Conservation (phyloP, 2,888 invertebrate species). For the Nezara viridula region DNA sequence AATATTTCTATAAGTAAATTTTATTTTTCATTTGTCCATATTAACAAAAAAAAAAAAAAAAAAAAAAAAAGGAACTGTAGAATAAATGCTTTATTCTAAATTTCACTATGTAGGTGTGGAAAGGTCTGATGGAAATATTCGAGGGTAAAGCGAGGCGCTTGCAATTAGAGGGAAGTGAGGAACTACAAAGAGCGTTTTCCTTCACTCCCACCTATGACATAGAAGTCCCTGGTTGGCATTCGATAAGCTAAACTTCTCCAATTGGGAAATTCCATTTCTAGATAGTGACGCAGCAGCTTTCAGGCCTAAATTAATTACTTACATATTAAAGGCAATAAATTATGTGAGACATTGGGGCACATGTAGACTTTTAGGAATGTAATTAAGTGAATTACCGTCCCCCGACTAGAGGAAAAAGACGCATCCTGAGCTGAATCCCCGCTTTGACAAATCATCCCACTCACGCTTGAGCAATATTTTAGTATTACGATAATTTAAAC, state of each 20-base stretch:
- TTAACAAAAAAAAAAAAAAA: neutral
- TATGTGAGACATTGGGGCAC: conserved; percentile 53
- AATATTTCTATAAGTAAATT: no score
- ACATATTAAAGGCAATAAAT: conserved; percentile 60
- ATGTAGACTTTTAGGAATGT: conserved; percentile 59
- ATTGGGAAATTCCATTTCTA: conserved; percentile 38
- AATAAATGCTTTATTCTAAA: neutral
- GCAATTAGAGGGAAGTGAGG: neutral
- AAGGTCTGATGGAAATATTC: neutral
- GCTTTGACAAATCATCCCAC: neutral
- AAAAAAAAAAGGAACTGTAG: neutral
- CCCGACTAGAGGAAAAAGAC: neutral
- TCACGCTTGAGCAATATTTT: neutral
- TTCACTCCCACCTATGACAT: conserved; percentile 2
- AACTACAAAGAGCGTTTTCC: neutral
- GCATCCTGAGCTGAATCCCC: neutral
- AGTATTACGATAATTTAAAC: no score
- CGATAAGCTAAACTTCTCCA: conserved; percentile 11
- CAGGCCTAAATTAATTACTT: conserved; percentile 54
- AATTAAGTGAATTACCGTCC: conserved; percentile 50
- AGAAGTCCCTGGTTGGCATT: neutral
- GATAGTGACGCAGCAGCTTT: neutral
- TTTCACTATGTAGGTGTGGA: neutral
- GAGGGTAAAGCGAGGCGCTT: neutral
- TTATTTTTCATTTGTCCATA: neutral